Percentiles rank a stretch among this genome's conserved stretches.
These are phyloP conservation scores for Julus scanicus DNA, from an alignment of 2,888 invertebrate genomes.

Conservation along the genomic window DNA sequence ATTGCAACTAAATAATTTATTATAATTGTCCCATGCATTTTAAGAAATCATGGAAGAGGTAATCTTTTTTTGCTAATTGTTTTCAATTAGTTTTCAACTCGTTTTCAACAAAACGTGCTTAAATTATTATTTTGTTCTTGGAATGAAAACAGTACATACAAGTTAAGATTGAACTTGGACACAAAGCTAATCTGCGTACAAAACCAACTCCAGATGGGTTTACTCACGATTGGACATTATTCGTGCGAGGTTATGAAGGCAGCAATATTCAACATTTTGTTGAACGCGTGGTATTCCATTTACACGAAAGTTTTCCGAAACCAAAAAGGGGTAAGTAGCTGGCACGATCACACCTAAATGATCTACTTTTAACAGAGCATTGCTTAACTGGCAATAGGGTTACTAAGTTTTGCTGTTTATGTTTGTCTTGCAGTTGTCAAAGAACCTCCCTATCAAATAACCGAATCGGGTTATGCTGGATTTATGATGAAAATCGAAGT, in stretches of 20 bases:
- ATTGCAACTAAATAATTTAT: not conserved
- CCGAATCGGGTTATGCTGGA: slow-evolving; percentile 96
- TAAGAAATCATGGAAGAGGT: slow-evolving; percentile 29
- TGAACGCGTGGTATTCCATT: slow-evolving; percentile 87
- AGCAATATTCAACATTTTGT: slow-evolving; percentile 90
- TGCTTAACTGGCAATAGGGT: not conserved
- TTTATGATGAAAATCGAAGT: slow-evolving; percentile 91
- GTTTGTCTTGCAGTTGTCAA: slow-evolving; percentile 78
- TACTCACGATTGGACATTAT: slow-evolving; percentile 98
- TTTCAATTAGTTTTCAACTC: not conserved
- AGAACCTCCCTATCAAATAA: slow-evolving; percentile 88
- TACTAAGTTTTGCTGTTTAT: slow-evolving; percentile 45
- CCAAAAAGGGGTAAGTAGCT: slow-evolving; percentile 82
- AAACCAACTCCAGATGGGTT: slow-evolving; percentile 89
- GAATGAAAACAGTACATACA: slow-evolving; percentile 69
- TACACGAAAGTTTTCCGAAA: slow-evolving; percentile 92
- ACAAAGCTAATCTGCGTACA: slow-evolving; percentile 83
- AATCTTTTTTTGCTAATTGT: not conserved
- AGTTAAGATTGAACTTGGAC: slow-evolving; percentile 92
- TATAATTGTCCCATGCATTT: not conserved
- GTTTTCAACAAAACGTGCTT: not conserved
- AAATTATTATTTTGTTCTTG: slow-evolving; percentile 51
- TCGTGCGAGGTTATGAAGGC: slow-evolving; percentile 87
- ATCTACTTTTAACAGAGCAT: not conserved
- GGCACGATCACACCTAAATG: not conserved